Conservation (phyloP, 2,888 invertebrate genomes). For the Drosophila maculinotata region DNA sequence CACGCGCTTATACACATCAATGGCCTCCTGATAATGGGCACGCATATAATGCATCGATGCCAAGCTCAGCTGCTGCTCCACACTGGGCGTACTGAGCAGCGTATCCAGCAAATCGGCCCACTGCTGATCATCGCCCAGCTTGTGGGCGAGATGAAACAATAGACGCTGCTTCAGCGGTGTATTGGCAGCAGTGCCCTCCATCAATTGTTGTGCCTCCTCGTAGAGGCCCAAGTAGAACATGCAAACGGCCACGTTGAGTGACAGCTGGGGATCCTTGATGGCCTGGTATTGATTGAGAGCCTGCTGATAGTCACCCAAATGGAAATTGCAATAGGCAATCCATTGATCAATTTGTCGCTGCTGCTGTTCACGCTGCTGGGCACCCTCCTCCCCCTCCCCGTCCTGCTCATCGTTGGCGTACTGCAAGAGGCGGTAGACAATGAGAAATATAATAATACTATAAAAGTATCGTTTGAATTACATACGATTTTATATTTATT, state of each 20-base stretch:
- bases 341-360: constrained; percentile 89
- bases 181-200: constrained; percentile 88
- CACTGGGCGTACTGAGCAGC: constrained; percentile 89
- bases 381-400: constrained; percentile 56
- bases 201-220: constrained; percentile 88
- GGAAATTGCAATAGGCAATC: constrained; percentile 98
- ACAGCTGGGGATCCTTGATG: constrained; percentile 86
- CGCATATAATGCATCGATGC: constrained; percentile 98
- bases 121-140: constrained; percentile 94
- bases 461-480: too few species aligned
- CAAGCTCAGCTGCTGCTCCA: constrained; percentile 97
- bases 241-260: constrained; percentile 95
- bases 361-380: constrained; percentile 64
- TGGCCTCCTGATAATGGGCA: constrained; percentile 99
- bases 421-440: constrained; percentile 25
- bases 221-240: constrained; percentile 95
- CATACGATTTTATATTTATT: too few species aligned
- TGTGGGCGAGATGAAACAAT: constrained; percentile 96
- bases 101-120: constrained; percentile 93
- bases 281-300: constrained; percentile 90
- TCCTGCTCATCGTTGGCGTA: constrained; percentile 70
- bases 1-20: constrained; percentile 98
- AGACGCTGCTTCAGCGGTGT: constrained; percentile 91
- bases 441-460: too few species aligned
- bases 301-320: constrained; percentile 96